Evolutionary conservation across 1,140 invertebrate genomes (phyloP), one percentile per base, ranked within the genome.

Genomic region (Teleogryllus occipitalis): DNA sequence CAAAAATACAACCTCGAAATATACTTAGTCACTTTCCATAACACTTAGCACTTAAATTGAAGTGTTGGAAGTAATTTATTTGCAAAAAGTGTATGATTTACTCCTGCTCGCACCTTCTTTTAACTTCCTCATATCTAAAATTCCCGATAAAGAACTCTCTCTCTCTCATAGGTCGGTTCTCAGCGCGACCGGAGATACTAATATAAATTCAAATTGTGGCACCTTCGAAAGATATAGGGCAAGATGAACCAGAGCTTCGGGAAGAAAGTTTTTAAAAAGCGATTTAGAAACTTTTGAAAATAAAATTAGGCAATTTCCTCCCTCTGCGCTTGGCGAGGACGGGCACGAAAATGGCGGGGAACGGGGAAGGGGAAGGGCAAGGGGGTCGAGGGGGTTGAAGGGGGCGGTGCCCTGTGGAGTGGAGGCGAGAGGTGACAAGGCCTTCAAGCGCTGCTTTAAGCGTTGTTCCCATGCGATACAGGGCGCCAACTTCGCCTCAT

Each of bases 211-310:
- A 65, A 65, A 65, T 65, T 65, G 54, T 65, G 54, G 54, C 54
- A 65, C 54, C 54, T 65, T 18, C 54, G 54, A 14, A 18, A 65
- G 54, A 65, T 65, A 65, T 65, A 65, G 54, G 54, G 10, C 54
- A 65, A 65, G 54, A 65, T 65, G 54, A 65, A 65, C 54, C 18
- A 14, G 10, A 65, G 54, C 54, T 65, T 18, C 10, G 54, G 10
- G 18, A 65, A 65, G 54, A 65, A 65, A 65, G 54, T 65, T 65
- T 65, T 65, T 65, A 65, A 65, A 65, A 65, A 65, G 54, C 54
- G 54, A 65, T 65, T 65, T 65, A 65, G 54, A 65, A 65, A 65
- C 54, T 65, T 65, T 65, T 65, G 54, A 65, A 65, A 65, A 65
- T 65, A 65, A 65, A 18, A 65, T 65, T 65, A 65, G 54, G 49